phyloP scores from a whole-genome alignment of 2,797 vertebrate genomes.

The Centropyge bicolor region DNA sequence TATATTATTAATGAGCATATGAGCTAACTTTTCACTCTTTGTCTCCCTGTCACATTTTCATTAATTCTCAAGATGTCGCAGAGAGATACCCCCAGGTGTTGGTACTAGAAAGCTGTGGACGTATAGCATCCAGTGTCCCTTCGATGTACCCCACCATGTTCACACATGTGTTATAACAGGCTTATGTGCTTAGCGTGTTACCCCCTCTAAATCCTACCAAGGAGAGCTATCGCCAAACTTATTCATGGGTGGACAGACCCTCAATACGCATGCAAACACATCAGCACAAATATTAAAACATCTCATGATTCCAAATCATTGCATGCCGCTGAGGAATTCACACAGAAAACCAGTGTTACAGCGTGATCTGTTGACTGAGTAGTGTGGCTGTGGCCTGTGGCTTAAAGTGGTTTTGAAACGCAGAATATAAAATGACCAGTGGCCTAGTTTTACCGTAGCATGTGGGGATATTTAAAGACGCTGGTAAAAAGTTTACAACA shows the following conservation, averaged over 20 bases:
- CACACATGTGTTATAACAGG: constrained; percentile 85
- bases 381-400: constrained; percentile 6
- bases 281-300: constrained; percentile 29
- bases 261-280: constrained; percentile 40
- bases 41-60: too few relatives aligned
- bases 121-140: constrained; percentile 27
- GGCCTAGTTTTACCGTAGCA: constrained; percentile 25
- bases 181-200: constrained; percentile 81
- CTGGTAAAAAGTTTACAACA: constrained; percentile 13
- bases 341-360: constrained; percentile 48
- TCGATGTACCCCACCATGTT: constrained; percentile 56
- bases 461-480: constrained; percentile 13
- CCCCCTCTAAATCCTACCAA: constrained; percentile 71
- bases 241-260: constrained; percentile 57
- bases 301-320: constrained; percentile 59
- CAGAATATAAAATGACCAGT: constrained; percentile 17
- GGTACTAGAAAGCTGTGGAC: constrained; percentile 25
- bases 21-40: not conserved
- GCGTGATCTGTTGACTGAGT: constrained; percentile 27
- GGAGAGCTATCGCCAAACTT: constrained; percentile 72
- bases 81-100: constrained; percentile 36
- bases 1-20: too few relatives aligned
- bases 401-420: constrained; percentile 31
- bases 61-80: too few relatives aligned
- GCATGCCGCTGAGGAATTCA: constrained; percentile 51